Evolutionary conservation across 2,797 vertebrate genomes (phyloP).

Genomic region (Remorina albescens): DNA sequence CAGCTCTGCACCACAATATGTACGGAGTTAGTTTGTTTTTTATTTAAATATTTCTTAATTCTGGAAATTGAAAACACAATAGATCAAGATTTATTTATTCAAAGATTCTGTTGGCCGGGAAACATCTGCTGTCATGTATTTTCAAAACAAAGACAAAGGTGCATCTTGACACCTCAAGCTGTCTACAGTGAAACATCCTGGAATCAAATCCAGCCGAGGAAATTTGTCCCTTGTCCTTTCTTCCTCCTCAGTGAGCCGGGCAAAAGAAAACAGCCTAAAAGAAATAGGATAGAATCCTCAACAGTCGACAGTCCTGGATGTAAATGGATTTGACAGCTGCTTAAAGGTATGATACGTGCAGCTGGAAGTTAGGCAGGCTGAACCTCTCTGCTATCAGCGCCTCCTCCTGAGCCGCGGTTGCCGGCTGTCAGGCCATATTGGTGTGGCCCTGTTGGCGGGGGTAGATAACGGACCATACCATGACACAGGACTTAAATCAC

Average conservation of each 20-base stretch:
- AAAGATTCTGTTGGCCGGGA: background rate
- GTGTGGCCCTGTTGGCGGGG: conserved; percentile 52
- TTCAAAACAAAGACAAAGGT: conserved; percentile 12
- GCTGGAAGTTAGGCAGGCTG: conserved; percentile 33
- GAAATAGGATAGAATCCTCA: background rate
- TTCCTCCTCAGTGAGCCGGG: background rate
- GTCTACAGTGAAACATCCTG: background rate
- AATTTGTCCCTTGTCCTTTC: background rate
- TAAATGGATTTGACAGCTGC: conserved; percentile 47
- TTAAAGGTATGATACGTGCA: conserved; percentile 56
- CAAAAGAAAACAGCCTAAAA: background rate
- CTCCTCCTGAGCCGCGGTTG: conserved; percentile 60
- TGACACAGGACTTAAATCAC: conserved; percentile 80
- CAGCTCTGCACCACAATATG: background rate
- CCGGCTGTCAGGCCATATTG: conserved; percentile 65
- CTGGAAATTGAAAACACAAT: conserved; percentile 3
- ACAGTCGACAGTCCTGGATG: conserved; percentile 8
- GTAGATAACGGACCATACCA: conserved; percentile 69
- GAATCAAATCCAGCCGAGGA: conserved; percentile 1
- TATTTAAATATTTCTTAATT: background rate
- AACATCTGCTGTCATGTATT: background rate
- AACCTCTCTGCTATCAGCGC: conserved; percentile 60
- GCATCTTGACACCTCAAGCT: conserved; percentile 6
- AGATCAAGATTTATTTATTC: background rate
- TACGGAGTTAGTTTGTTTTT: background rate